A percentile compares a stretch with the other conserved stretches of the same genome.
Evolutionary conservation across 2,888 invertebrate species (phyloP).

Genomic region (Lasioglossum zephyrum): DNA sequence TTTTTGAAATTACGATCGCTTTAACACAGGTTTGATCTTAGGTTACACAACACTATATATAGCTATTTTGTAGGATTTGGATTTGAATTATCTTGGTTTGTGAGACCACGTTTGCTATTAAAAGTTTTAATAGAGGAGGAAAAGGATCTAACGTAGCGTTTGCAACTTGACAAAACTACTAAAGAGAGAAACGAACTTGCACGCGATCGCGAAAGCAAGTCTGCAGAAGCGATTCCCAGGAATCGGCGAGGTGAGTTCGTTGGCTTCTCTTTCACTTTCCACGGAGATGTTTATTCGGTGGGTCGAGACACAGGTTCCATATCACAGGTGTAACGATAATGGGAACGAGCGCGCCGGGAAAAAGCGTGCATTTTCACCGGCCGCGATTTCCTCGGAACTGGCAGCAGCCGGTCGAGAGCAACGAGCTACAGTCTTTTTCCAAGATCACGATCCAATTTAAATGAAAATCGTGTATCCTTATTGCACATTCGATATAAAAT

Average conservation of each 20-base stretch:
- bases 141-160: neutral
- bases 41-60: no score
- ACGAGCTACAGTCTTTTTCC: neutral
- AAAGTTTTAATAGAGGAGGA: no score
- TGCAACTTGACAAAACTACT: neutral
- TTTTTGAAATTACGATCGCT: no score
- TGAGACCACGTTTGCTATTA: no score
- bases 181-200: no score
- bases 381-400: neutral
- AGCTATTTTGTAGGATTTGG: no score
- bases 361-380: conserved; percentile 3
- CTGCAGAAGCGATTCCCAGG: neutral
- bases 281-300: conserved; percentile 27
- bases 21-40: no score
- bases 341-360: conserved; percentile 8
- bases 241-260: conserved; percentile 2
- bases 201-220: neutral
- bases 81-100: no score
- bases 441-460: neutral
- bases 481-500: no score
- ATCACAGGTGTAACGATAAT: conserved; percentile 41
- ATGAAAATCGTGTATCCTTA: neutral
- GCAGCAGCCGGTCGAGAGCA: neutral
- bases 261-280: conserved; percentile 37
- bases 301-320: conserved; percentile 30